Conservation (phyloP, 2,888 invertebrate species). For the Xanthorhoe designata region DNA sequence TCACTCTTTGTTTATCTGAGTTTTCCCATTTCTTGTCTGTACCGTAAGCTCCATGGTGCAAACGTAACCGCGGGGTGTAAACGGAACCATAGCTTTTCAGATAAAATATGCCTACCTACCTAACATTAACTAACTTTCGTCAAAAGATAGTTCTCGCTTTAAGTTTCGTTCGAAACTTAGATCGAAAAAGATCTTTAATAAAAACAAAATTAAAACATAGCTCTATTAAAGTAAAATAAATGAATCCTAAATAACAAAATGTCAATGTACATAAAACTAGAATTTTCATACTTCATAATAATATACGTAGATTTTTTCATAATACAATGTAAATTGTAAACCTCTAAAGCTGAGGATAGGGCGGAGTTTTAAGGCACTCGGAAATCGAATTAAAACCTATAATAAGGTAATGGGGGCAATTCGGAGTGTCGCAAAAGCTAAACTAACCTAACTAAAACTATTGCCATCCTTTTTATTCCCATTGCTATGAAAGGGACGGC, state of each 20-base stretch:
- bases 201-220: background rate
- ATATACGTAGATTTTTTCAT: background rate
- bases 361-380: constrained; percentile 27
- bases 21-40: background rate
- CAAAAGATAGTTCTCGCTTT: constrained; percentile 63
- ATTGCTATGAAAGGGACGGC: too few relatives aligned
- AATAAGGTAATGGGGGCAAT: too few relatives aligned
- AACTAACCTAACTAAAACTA: too few relatives aligned
- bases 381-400: background rate
- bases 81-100: background rate
- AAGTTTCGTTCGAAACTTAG: constrained; percentile 75
- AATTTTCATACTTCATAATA: background rate
- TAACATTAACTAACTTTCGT: constrained; percentile 41
- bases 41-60: constrained; percentile 5
- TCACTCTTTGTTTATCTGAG: constrained; percentile 1
- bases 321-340: constrained; percentile 8
- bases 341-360: constrained; percentile 15
- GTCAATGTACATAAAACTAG: constrained; percentile 6
- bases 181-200: constrained; percentile 59
- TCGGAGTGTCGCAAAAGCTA: too few relatives aligned
- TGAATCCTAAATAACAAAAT: constrained; percentile 5
- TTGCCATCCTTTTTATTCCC: too few relatives aligned
- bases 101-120: constrained; percentile 11
- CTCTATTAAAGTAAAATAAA: background rate
- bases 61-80: too few relatives aligned